Evolutionary conservation across 2,797 vertebrate genomes (phyloP), one percentile per base, ranked within the genome.

Genomic region (Coendou prehensilis): DNA sequence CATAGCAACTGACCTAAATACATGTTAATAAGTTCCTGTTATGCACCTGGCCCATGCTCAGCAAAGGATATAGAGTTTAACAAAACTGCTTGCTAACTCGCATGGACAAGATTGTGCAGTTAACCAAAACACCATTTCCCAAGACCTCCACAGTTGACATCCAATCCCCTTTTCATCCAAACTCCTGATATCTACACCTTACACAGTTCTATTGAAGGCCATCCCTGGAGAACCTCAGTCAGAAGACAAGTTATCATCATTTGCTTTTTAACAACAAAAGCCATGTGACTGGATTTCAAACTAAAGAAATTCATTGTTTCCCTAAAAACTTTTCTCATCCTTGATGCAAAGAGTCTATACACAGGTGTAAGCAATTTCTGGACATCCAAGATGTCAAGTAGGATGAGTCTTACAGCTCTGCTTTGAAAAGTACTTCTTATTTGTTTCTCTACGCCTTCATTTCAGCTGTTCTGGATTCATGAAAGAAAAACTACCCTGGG

Each of bases 341-440:
- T 88, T 71, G 28, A 89, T 33, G 9, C 15, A 90, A 63, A 81
- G 82, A 75, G 7, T 82, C 37, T 8, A 82, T 15, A 80, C 33
- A 57, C 37, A 83, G 15, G 14, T 64, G 5, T 41, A 67, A 67
- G 50, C 54, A 82, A 56, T 17, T 83, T 81, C 41, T 67, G 2
- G 22, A 61, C 13, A 79, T 14, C 10, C 20, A 86, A 59, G 18
- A 54, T 20, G 33, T 83, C 10, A 67, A 89, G 79, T 14, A 26
- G 7, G 54, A 89, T 30, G 57, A 83, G 30, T 87, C 83, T 89
- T 75, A 75, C 4, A 94, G 59, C 33, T 94, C 61, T 47, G 50
- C 47, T 89, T 93, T 93, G 47, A 59, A 84, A 89, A 84, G 33
- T 64, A 45, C 11, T 69, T 95, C 86, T 87, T 13, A 61, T 4